These are phyloP conservation scores for Pomatorhinus ruficollis DNA, from an alignment of 2,113 vertebrate genomes.

Conservation along the genomic window DNA sequence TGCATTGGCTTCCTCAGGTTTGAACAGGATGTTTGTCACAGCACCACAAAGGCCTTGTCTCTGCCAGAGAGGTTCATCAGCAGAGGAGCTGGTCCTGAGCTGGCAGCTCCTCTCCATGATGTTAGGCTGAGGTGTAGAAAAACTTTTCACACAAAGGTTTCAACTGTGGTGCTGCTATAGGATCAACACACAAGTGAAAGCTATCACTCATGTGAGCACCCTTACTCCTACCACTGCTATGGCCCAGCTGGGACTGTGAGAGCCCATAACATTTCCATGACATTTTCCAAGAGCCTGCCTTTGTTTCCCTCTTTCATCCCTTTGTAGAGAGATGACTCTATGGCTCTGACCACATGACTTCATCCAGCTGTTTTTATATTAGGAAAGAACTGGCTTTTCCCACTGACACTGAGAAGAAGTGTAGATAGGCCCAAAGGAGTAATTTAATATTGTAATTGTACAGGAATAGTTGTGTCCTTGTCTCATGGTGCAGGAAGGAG, in stretches of 20 bases:
- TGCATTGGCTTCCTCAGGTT: background rate
- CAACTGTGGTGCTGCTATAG: background rate
- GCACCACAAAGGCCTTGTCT: background rate
- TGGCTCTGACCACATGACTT: background rate
- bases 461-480: background rate
- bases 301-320: background rate
- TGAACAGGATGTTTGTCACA: background rate
- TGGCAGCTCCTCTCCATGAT: background rate
- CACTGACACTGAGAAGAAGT: background rate
- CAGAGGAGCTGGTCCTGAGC: background rate
- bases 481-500: background rate
- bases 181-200: background rate
- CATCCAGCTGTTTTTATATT: background rate
- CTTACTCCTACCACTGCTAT: rapidly evolving
- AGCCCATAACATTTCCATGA: background rate
- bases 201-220: rapidly evolving
- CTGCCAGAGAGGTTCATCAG: background rate
- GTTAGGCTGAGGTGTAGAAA: background rate
- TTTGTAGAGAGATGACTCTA: background rate
- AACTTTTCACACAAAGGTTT: background rate
- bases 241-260: background rate
- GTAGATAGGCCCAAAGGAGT: background rate
- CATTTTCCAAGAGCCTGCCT: rapidly evolving
- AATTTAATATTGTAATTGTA: background rate
- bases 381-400: background rate